Evolutionary conservation across 2,113 vertebrate genomes (phyloP), one percentile per base, ranked within the genome.

Genomic region (Cacatua alba): DNA sequence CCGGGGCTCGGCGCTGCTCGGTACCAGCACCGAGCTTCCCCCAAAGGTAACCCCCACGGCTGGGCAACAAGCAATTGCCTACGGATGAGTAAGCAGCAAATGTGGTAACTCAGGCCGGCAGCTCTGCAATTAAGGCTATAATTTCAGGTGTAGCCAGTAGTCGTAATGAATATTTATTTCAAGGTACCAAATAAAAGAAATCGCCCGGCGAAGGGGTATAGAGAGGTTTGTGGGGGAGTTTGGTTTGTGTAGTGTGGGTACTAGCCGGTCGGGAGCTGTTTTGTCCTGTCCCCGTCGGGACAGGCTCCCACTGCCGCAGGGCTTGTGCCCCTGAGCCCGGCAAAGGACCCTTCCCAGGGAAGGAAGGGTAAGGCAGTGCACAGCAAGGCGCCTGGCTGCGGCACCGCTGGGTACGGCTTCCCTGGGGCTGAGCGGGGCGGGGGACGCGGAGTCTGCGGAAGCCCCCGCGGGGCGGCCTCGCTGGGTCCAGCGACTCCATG

Each of bases 131-230:
- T 96, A 92, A 70, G 76, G 81, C 72, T 90, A 64, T 94, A 80
- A 97, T 96, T 92, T 83, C 86, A 93, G 88, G 86, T 97, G 80
- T 77, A 92, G 82, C 91, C 64, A 81, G 72, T 29, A 77, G 60
- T 88, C 15, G 25, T 41, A 62, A 92, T 83, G 91, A 96, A 96
- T 94, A 97, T 93, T 95, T 94, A 96, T 96, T 88, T 88, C 80
- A 70, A 41, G 8, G 20, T 62, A 48, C 57, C 18, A 35, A 91
- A 82, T 82, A 76, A 74, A 93, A 79, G 37, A 88, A 92, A 88
- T 85, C 7, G 11, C 26, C n/a, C 9, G 9, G 23, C 5, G 11
- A 6, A 15, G 41, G 1, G 26, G 25, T 2, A 0, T 0, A 2
- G 52, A 10, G 13, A 24, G 16, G 14, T 2, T 8, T 17, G 28